Conservation (phyloP, 2,797 vertebrate genomes). For the Clarias fuscus region DNA sequence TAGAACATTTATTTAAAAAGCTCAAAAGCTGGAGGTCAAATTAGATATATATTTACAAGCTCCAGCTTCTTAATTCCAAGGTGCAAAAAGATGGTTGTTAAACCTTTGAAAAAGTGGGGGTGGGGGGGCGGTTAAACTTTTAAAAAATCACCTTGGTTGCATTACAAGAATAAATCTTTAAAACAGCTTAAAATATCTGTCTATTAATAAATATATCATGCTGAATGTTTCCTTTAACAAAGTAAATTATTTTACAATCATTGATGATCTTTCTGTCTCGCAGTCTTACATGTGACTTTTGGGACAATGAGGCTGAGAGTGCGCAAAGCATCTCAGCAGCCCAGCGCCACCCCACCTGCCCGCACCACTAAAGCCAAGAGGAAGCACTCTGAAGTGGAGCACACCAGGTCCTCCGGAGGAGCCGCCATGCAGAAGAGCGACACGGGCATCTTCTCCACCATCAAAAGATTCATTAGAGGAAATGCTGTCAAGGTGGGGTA, state of each 20-base stretch:
- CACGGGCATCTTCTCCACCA: slow-evolving; percentile 90
- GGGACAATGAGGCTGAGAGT: slow-evolving; percentile 98
- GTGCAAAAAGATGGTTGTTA: too few relatives aligned
- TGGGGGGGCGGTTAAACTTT: too few relatives aligned
- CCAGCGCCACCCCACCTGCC: slow-evolving; percentile 74
- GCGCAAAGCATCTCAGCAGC: slow-evolving; percentile 94
- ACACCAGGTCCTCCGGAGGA: slow-evolving; percentile 74
- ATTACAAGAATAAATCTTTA: background rate
- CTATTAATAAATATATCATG: too few relatives aligned
- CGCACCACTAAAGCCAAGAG: slow-evolving; percentile 86
- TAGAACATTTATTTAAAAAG: background rate
- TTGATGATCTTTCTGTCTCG: slow-evolving; percentile 8
- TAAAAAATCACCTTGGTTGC: background rate
- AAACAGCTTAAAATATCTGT: too few relatives aligned
- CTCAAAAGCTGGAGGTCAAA: background rate
- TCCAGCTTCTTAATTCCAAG: background rate
- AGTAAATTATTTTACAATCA: background rate
- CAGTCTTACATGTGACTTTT: slow-evolving; percentile 90
- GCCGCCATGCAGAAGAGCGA: slow-evolving; percentile 90
- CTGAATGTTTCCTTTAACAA: background rate
- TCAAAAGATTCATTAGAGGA: slow-evolving; percentile 96
- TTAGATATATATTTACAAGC: background rate
- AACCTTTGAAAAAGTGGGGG: background rate
- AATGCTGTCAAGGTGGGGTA: slow-evolving; percentile 88
- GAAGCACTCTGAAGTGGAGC: slow-evolving; percentile 88